Evolutionary conservation across 2,797 vertebrate genomes (phyloP), one percentile per base, ranked within the genome.

Genomic region (Phrynocephalus guinanensis): DNA sequence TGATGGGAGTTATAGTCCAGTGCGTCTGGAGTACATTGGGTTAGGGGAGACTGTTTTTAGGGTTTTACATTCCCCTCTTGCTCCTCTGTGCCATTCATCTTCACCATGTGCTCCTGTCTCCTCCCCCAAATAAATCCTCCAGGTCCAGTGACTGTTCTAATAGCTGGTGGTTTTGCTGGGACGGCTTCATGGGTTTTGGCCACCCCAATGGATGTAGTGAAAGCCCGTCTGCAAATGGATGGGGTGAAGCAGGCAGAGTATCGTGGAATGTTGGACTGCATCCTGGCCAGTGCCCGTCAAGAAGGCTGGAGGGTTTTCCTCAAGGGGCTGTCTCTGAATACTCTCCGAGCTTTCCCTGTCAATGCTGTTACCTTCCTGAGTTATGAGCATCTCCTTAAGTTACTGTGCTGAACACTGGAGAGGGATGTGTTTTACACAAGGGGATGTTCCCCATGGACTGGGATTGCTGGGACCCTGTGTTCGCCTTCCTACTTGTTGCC

Each of bases 191-290:
- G 98, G 98, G 91, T 92, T 3, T 90, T 93, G 5, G 98, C 97
- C 79, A 98, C 97, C 0, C 98, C 98, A 1, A 96, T 98, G 95
- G 98, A 98, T 0, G 97, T 98, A 70, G 94, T 98, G 82, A 98
- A 98, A 94, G 96, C 97, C 0, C 95, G 98, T 24, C 96, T 98
- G 77, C 98, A 98, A 96, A 97, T 98, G 97, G 97, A 97, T 0
- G 97, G 98, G 3, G 93, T 96, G 2, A 95, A 96, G 2, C 96
- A 91, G 2, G 91, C 88, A 15, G 88, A 87, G 24, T 98, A 98
- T 91, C 77, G 1, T 0, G 98, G 98, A 1, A 78, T 98, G 85
- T 86, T 97, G 60, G 95, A 98, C 95, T 98, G 98, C 94, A 92
- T 97, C 60, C 92, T 86, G 2, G 94, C 92, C 87, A 98, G 98